These are phyloP conservation scores for Hypena proboscidalis DNA, from an alignment of 2,888 invertebrate genomes.

Conservation along the genomic window DNA sequence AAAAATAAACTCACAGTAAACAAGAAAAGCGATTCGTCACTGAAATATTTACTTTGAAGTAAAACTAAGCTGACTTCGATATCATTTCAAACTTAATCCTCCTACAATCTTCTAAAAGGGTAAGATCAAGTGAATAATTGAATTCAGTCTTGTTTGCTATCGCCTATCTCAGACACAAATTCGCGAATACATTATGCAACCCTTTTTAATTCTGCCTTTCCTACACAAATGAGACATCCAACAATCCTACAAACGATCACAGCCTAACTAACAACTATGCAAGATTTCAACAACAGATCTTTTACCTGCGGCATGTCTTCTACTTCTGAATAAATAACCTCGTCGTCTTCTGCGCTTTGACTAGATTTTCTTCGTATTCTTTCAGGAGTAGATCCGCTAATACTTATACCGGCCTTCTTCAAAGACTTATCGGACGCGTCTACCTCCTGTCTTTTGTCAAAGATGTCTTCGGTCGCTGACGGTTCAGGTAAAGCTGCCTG, in stretches of 20 bases:
- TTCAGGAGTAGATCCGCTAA: slow-evolving; percentile 29
- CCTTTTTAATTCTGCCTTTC: no score
- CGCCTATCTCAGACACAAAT: no score
- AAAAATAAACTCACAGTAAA: no score
- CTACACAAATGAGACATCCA: no score
- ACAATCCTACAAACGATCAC: neutral
- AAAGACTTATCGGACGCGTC: slow-evolving; percentile 9
- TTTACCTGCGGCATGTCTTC: slow-evolving; percentile 71
- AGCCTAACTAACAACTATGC: neutral
- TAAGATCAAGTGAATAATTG: no score
- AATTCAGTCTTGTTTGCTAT: no score
- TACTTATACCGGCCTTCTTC: slow-evolving; percentile 24
- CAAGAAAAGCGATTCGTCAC: no score
- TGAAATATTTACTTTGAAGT: no score
- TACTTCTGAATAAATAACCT: slow-evolving; percentile 74
- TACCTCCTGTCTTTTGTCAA: slow-evolving; percentile 10
- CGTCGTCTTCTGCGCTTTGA: slow-evolving; percentile 44
- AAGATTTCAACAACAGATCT: slow-evolving; percentile 11
- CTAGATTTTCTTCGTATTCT: slow-evolving; percentile 18
- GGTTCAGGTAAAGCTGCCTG: slow-evolving; percentile 68
- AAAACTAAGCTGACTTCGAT: no score
- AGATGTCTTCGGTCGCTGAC: slow-evolving; percentile 54
- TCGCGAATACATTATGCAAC: no score
- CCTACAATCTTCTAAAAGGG: no score
- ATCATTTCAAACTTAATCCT: no score